phyloP scores from a whole-genome alignment of 2,113 vertebrate genomes.

The Calyptomena viridis region DNA sequence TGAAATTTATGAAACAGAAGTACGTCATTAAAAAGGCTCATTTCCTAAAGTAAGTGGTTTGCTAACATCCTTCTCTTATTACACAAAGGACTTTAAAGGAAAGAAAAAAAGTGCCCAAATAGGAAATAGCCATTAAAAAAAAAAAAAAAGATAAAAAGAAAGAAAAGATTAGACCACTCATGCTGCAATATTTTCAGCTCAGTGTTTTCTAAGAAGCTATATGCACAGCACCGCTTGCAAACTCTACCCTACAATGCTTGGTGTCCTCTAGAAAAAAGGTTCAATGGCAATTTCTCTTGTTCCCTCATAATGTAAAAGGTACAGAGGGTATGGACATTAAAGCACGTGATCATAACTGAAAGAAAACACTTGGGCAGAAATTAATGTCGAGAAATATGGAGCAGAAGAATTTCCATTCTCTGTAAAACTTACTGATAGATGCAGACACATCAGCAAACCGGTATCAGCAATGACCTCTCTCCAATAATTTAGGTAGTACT shows the following conservation, averaged over 20 bases:
- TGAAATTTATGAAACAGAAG: not conserved
- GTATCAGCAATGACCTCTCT: not conserved
- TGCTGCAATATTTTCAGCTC: not conserved
- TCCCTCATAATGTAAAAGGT: not conserved
- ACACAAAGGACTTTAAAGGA: not conserved
- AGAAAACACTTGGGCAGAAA: not conserved
- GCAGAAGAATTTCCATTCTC: not conserved
- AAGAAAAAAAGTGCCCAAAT: not conserved
- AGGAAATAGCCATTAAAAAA: not conserved
- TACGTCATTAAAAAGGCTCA: not conserved
- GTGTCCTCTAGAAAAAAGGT: not conserved
- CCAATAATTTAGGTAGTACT: not conserved
- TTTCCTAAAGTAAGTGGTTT: not conserved
- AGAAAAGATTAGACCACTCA: not conserved
- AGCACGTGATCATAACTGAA: not conserved
- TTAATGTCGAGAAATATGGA: not conserved
- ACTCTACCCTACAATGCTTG: not conserved
- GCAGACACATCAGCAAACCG: not conserved
- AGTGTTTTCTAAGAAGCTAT: not conserved
- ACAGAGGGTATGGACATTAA: not conserved
- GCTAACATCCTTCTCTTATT: not conserved
- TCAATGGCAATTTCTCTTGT: not conserved
- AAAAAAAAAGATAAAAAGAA: not conserved
- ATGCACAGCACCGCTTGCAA: not conserved
- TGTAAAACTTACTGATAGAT: not conserved